Conservation (phyloP, 2,888 invertebrate genomes). For the Brenthis ino region DNA sequence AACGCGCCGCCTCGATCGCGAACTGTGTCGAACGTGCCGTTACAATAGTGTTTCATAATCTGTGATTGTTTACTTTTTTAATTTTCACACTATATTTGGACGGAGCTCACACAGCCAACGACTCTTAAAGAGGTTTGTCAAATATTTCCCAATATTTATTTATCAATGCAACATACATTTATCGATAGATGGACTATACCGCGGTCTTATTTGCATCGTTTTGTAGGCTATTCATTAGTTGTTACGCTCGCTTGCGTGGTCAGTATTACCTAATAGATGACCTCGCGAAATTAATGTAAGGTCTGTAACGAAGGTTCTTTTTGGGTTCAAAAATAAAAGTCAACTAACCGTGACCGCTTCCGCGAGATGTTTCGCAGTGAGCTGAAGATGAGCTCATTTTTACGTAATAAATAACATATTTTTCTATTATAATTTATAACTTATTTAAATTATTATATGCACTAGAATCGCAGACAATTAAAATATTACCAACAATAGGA, state of each 20-base stretch:
- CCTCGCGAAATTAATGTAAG: slow-evolving; percentile 52
- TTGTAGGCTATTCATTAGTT: slow-evolving; percentile 68
- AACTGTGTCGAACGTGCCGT: slow-evolving; percentile 69
- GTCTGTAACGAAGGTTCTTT: slow-evolving; percentile 37
- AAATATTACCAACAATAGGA: too few species aligned
- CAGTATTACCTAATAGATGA: slow-evolving; percentile 63
- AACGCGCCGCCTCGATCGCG: slow-evolving; percentile 55
- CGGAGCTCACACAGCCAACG: slow-evolving; percentile 52
- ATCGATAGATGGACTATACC: slow-evolving; percentile 21
- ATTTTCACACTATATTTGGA: slow-evolving; percentile 52
- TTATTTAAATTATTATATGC: neutral
- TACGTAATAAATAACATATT: neutral
- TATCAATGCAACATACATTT: slow-evolving; percentile 10
- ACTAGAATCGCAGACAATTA: too few species aligned
- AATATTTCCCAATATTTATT: slow-evolving; percentile 35
- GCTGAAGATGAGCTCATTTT: slow-evolving; percentile 12
- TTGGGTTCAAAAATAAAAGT: slow-evolving; percentile 28
- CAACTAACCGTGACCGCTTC: slow-evolving; percentile 34
- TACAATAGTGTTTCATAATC: slow-evolving; percentile 69
- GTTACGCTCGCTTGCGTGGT: slow-evolving; percentile 64
- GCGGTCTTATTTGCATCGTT: slow-evolving; percentile 65
- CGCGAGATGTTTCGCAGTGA: slow-evolving; percentile 23
- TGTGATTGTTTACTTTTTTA: slow-evolving; percentile 69
- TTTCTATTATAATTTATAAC: neutral
- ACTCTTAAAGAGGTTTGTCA: slow-evolving; percentile 69